phyloP scores from a whole-genome alignment of 2,113 vertebrate species.

The Chinchilla lanigera region DNA sequence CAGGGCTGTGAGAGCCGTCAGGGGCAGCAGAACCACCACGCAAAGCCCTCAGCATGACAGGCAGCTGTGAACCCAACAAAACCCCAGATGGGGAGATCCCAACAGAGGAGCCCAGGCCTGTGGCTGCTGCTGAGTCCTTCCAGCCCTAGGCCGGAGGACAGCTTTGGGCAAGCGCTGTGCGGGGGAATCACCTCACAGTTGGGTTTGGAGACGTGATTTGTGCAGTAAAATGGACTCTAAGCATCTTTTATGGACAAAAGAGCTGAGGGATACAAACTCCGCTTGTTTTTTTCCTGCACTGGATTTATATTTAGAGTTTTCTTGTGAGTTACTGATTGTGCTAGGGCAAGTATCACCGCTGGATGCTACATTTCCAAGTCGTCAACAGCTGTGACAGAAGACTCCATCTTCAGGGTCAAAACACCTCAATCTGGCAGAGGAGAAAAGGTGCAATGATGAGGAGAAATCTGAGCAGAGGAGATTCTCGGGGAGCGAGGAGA shows the following conservation, averaged over 20 bases:
- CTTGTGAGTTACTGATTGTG: not conserved
- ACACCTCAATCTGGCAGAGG: not conserved
- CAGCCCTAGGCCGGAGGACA: rapidly evolving
- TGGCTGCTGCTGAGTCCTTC: rapidly evolving
- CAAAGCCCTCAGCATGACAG: rapidly evolving
- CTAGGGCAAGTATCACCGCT: not conserved
- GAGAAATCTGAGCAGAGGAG: not conserved
- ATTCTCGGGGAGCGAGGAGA: not conserved
- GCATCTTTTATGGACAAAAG: not conserved
- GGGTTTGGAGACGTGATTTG: not conserved
- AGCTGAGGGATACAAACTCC: not conserved
- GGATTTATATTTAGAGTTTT: not conserved
- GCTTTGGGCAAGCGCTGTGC: rapidly evolving
- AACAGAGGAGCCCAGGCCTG: rapidly evolving
- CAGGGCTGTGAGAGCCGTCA: rapidly evolving
- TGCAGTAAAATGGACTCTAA: not conserved
- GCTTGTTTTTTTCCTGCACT: not conserved
- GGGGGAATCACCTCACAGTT: not conserved
- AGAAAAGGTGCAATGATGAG: not conserved
- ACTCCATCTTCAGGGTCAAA: not conserved
- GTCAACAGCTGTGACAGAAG: not conserved
- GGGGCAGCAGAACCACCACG: rapidly evolving
- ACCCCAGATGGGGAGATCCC: not conserved
- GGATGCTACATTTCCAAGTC: too few relatives aligned
- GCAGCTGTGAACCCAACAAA: rapidly evolving